Evolutionary conservation across 2,113 vertebrate species (phyloP).

Genomic region (Crotalus horridus): DNA sequence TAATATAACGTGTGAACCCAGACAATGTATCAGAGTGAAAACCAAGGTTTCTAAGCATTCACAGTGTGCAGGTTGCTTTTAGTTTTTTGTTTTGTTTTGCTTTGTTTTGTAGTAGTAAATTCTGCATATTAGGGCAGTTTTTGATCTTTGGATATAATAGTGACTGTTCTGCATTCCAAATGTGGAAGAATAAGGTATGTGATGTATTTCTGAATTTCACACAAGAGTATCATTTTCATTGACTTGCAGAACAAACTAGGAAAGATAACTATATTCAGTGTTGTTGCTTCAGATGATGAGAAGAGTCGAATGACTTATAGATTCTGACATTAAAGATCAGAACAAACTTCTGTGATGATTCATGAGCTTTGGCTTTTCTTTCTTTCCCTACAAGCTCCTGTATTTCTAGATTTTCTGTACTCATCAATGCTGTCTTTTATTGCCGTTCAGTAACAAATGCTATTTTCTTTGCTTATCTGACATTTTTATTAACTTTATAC

Average conservation of each 20-base stretch:
- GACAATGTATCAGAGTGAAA: not conserved
- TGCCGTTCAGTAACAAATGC: constrained; percentile 55
- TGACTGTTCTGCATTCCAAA: not conserved
- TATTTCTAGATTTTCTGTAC: constrained; percentile 25
- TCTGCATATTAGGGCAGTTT: not conserved
- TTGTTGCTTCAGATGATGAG: not conserved
- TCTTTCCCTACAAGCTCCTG: not conserved
- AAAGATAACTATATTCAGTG: constrained; percentile 20
- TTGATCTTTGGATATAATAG: not conserved
- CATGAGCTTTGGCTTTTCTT: constrained; percentile 25
- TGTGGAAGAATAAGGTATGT: not conserved
- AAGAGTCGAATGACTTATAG: not conserved
- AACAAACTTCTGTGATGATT: constrained; percentile 46
- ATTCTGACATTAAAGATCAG: constrained; percentile 44
- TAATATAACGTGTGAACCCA: not conserved
- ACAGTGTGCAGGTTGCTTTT: not conserved
- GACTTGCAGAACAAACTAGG: not conserved
- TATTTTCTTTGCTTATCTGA: constrained; percentile 62
- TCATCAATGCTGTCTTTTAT: constrained; percentile 49
- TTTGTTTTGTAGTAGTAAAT: not conserved
- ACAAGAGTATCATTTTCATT: not conserved
- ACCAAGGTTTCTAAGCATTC: not conserved
- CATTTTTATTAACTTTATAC: constrained; percentile 64
- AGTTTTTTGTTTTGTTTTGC: not conserved
- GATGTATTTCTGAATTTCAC: not conserved